Evolutionary conservation across 2,113 vertebrate species (phyloP), one percentile per base, ranked within the genome.

Genomic region (Pelobates fuscus): DNA sequence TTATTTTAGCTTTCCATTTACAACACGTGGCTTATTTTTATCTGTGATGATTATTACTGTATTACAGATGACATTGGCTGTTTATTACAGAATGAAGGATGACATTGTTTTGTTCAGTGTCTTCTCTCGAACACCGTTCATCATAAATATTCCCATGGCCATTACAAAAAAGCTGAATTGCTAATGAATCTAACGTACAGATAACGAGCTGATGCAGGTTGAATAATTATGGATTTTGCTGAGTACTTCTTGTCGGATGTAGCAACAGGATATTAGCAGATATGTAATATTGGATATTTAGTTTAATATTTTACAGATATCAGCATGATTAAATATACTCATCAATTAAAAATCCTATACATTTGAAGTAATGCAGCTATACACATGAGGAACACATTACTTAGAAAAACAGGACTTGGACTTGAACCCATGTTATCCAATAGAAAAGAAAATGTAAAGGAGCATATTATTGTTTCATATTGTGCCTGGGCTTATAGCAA

Each of bases 151-250:
- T 27, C 23, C 70, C 72, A 30, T 23, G 24, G 17, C 81, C 59
- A 32, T 44, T 23, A 78, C 70, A 71, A 60, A 49, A 76, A 69
- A 80, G 30, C 6, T 75, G 71, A 70, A 55, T 11, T 54, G 29
- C 17, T 77, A 79, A 73, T n/a, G 68, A 67, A 5, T 79, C 61
- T 79, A 84, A 80, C 65, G 6, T 66, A 61, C 41, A 61, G 29
- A 68, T 75, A 67, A 73, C 71, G 67, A 67, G 0, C 70, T 58
- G 67, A 29, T 41, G 8, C 7, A 49, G 66, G 41, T 37, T 74
- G 11, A 29, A 1, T 10, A 71, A 79, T n/a, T 68, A 37, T 0
- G 0, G 14, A 26, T 4, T 62, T 26, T 57, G 11, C 4, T 43
- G 5, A 67, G 17, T 29, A 17, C 23, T 70, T 68, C 29, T 17